Percentiles rank a stretch among this genome's conserved stretches.
phyloP scores from a whole-genome alignment of 2,888 invertebrate genomes.

The Thelaira solivaga region DNA sequence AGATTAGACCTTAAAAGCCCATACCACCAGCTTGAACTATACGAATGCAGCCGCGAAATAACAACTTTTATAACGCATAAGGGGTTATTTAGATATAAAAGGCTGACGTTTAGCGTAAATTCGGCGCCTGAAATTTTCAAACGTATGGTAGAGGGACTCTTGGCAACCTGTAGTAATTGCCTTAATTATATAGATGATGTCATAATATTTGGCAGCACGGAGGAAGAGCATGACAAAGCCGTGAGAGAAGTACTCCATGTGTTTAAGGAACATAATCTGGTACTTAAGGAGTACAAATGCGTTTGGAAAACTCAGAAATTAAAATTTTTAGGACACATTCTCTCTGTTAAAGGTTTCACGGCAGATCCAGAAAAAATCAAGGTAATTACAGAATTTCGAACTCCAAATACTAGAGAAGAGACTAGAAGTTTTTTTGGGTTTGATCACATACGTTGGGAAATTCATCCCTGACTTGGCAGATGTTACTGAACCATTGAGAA shows the following conservation, averaged over 20 bases:
- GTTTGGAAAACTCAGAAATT: conserved; percentile 29
- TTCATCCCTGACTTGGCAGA: conserved; percentile 51
- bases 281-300: conserved; percentile 66
- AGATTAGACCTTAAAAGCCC: conserved; percentile 69
- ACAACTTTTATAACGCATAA: conserved; percentile 62
- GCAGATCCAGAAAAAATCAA: conserved; percentile 63
- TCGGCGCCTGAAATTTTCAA: conserved; percentile 67
- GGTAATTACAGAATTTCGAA: conserved; percentile 63
- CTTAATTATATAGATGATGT: conserved; percentile 66
- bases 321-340: conserved; percentile 26
- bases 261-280: background rate
- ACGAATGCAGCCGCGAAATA: conserved; percentile 49
- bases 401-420: conserved; percentile 67
- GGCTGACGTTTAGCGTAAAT: conserved; percentile 61
- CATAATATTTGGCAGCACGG: conserved; percentile 66
- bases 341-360: conserved; percentile 58
- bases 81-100: conserved; percentile 68
- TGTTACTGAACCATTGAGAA: conserved; percentile 41
- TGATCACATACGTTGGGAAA: conserved; percentile 68
- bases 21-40: conserved; percentile 67
- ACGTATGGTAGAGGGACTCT: conserved; percentile 8
- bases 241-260: conserved; percentile 35
- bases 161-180: conserved; percentile 64
- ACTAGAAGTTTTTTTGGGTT: conserved; percentile 69
- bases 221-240: conserved; percentile 65